Percentiles rank a stretch among this genome's conserved stretches.
Evolutionary conservation across 2,888 invertebrate genomes (phyloP).

Genomic region (Ochropacha duplaris): DNA sequence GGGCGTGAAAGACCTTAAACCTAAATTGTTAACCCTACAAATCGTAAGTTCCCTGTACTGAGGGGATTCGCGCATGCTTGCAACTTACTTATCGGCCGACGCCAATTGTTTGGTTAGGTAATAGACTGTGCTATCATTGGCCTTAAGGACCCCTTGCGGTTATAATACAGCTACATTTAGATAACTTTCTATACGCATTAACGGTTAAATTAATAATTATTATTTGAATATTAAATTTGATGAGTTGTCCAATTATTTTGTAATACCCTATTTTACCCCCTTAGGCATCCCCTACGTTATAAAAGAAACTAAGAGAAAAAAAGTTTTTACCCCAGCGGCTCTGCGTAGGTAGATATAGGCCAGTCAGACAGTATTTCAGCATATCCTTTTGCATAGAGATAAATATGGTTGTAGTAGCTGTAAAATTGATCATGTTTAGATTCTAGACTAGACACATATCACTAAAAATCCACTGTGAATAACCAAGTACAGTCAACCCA

Average conservation of each 20-base stretch:
- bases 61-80: slow-evolving; percentile 48
- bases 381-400: too few relatives aligned
- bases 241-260: slow-evolving; percentile 32
- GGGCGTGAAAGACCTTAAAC: neutral
- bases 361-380: too few relatives aligned
- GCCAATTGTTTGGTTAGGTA: slow-evolving; percentile 78
- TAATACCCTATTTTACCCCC: too few relatives aligned
- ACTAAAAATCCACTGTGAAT: too few relatives aligned
- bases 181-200: slow-evolving; percentile 65
- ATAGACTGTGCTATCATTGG: slow-evolving; percentile 44
- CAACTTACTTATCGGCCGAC: slow-evolving; percentile 66
- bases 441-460: too few relatives aligned
- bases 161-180: slow-evolving; percentile 52
- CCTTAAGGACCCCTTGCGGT: slow-evolving; percentile 39
- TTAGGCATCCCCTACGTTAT: too few relatives aligned
- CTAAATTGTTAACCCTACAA: slow-evolving; percentile 22
- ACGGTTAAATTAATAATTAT: slow-evolving; percentile 61
- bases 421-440: too few relatives aligned
- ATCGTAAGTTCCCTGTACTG: slow-evolving; percentile 33
- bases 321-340: too few relatives aligned
- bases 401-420: too few relatives aligned
- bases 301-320: too few relatives aligned
- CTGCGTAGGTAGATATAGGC: too few relatives aligned
- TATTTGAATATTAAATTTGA: slow-evolving; percentile 17
- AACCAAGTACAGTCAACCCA: too few relatives aligned